Conservation (phyloP, 2,113 vertebrate species). For the Chinchilla lanigera region DNA sequence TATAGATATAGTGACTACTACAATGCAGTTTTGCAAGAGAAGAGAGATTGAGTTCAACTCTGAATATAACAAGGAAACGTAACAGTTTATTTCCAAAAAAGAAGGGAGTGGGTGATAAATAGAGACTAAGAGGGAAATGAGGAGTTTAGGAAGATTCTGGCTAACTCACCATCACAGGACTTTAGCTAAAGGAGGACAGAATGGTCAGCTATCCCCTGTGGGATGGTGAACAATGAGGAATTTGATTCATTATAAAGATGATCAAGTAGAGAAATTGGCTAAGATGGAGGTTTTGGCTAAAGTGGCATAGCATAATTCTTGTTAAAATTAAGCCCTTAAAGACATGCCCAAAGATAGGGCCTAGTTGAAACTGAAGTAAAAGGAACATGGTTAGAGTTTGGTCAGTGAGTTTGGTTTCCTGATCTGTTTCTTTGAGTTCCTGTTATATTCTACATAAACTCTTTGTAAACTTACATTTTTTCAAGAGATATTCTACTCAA, state of each 20-base stretch:
- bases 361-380: not conserved
- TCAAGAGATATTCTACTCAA: not conserved
- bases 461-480: not conserved
- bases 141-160: not conserved
- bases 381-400: not conserved
- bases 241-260: not conserved
- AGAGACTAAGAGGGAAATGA: not conserved
- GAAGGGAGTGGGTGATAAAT: not conserved
- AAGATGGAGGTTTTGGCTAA: not conserved
- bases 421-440: not conserved
- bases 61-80: not conserved
- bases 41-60: not conserved
- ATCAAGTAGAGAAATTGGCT: not conserved
- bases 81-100: not conserved
- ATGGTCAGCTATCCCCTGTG: not conserved
- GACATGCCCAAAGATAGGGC: not conserved
- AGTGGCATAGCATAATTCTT: not conserved
- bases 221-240: not conserved
- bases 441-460: conserved; percentile 7
- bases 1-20: not conserved
- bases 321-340: not conserved
- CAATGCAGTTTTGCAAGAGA: not conserved
- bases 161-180: not conserved
- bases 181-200: not conserved
- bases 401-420: not conserved